Base-by-base conservation (phyloP, 1,140 invertebrate genomes). In the Tetraneura akinire region DNA sequence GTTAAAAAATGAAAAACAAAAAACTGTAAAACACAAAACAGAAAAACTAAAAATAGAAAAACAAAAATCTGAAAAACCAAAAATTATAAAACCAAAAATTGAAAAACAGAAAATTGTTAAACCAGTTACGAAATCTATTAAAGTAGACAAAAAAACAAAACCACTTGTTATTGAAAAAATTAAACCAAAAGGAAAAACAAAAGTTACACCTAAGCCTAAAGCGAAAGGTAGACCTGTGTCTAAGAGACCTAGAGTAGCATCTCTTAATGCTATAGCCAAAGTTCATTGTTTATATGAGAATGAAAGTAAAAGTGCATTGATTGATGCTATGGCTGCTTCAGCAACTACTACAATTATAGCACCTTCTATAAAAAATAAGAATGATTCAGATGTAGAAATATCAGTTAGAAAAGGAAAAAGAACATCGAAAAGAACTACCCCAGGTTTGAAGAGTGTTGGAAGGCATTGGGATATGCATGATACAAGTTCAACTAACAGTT, bases 271-370 rank as follows among this genome's bases (percentile, higher is more conserved):
- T 0, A 85, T 93, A 83, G 94, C 94, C n/a, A 96, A 96, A 88
- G 94, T 96, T 45, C 94, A 96, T 85, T 95, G 94, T 84, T 87
- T 96, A 16, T 96, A 95, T 83, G 94, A 96, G 85, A 95, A 96
- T 84, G 94, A 96, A 85, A 91, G 91, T 55, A 82, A 83, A 81
- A 80, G 81, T 55, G 83, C 81, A 37, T 70, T 80, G 51, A 80
- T 80, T n/a, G 80, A 82, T 16, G 55, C 51, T 14, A 49, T 70
- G 81, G 64, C 76, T 14, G 81, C 57, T 1, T 80, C 64, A 13
- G 29, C 62, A n/a, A 6, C 51, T 9, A 23, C 32, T 23, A 29
- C 57, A 9, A 29, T 32, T 14, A 37, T n/a, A 21, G 80, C 42
- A n/a, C 14, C 45, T 10, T 3, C 32, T 21, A n/a, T 18, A 11